Evolutionary conservation across 2,888 invertebrate species (phyloP).

Genomic region (Laothoe populi): DNA sequence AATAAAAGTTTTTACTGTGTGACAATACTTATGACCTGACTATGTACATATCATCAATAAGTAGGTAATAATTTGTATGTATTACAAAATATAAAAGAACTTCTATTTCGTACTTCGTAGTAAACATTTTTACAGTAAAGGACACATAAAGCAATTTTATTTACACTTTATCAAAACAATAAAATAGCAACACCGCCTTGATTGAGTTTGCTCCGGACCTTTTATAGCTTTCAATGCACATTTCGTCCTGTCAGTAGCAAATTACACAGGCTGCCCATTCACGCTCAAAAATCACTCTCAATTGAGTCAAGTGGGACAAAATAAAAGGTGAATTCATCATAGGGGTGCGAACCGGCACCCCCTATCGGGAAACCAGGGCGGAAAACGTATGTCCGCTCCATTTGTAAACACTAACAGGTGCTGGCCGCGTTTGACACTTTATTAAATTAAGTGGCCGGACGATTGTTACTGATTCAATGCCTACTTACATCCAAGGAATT

Average conservation of each 20-base stretch:
- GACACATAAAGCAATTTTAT: slow-evolving; percentile 34
- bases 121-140: slow-evolving; percentile 4
- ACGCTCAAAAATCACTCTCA: slow-evolving; percentile 82
- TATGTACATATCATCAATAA: no score
- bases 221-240: slow-evolving; percentile 80
- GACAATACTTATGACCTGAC: no score
- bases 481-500: slow-evolving; percentile 35
- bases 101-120: not conserved
- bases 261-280: slow-evolving; percentile 81
- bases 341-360: slow-evolving; percentile 70
- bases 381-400: slow-evolving; percentile 81
- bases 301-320: slow-evolving; percentile 82
- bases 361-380: slow-evolving; percentile 73
- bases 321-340: slow-evolving; percentile 82
- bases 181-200: slow-evolving; percentile 57
- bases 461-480: slow-evolving; percentile 54
- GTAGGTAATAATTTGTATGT: no score
- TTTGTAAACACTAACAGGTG: slow-evolving; percentile 80
- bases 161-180: slow-evolving; percentile 37
- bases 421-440: slow-evolving; percentile 77
- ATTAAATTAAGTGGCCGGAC: slow-evolving; percentile 74
- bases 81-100: not conserved
- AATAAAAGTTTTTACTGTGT: no score
- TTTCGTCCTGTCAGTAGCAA: slow-evolving; percentile 80
- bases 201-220: slow-evolving; percentile 77